phyloP scores from a whole-genome alignment of 2,888 invertebrate species.

The Nematopogon swammerdamellus region DNA sequence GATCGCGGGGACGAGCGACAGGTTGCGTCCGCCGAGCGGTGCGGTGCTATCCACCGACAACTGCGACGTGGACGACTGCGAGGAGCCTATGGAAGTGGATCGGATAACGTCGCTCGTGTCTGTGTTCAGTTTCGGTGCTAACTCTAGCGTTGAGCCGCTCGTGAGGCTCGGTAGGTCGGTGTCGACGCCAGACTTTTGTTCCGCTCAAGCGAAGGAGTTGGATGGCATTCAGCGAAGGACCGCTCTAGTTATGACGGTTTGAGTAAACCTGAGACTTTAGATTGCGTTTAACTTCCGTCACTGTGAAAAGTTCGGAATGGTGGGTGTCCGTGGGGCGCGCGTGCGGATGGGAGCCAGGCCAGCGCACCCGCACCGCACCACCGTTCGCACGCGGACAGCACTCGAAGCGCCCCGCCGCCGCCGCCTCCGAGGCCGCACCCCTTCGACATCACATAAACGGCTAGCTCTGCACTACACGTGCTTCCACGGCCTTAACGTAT shows the following conservation, averaged over 20 bases:
- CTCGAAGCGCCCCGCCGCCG: too few relatives aligned
- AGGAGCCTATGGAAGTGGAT: constrained; percentile 52
- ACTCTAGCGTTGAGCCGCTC: constrained; percentile 5
- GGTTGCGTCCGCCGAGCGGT: constrained; percentile 4
- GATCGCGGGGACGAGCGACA: neutral
- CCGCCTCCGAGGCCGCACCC: too few relatives aligned
- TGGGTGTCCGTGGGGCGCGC: neutral
- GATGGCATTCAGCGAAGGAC: constrained; percentile 37
- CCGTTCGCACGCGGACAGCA: too few relatives aligned
- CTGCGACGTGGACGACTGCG: constrained; percentile 6
- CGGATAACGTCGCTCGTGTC: constrained; percentile 57
- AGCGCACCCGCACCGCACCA: too few relatives aligned
- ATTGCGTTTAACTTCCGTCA: neutral
- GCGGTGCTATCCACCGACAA: too few relatives aligned
- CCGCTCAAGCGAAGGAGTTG: constrained; percentile 47
- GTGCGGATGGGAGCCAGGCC: too few relatives aligned
- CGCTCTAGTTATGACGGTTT: constrained; percentile 54
- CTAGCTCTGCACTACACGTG: neutral
- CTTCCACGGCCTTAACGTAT: neutral
- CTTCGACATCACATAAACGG: too few relatives aligned
- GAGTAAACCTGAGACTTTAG: constrained; percentile 15
- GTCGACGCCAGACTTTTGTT: constrained; percentile 51
- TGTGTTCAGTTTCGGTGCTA: constrained; percentile 50
- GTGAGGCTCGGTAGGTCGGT: constrained; percentile 33
- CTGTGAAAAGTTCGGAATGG: neutral